A percentile compares a stretch with the other conserved stretches of the same genome.
phyloP scores from a whole-genome alignment of 2,797 vertebrate genomes.

The Peromyscus nudipes region DNA sequence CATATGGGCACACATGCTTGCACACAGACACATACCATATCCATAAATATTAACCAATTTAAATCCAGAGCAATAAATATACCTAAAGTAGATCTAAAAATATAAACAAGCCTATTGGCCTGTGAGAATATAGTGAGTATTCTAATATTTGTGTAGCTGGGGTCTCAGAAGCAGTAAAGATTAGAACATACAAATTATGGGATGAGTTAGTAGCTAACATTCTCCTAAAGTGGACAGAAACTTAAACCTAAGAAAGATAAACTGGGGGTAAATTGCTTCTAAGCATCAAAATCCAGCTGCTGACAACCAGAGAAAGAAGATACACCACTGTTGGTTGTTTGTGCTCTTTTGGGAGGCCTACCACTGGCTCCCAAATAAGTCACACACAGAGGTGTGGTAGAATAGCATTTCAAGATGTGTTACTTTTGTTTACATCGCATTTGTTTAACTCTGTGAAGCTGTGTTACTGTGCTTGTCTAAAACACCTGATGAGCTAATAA shows the following conservation, averaged over 20 bases:
- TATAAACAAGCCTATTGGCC: background rate
- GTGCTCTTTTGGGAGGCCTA: too few species aligned
- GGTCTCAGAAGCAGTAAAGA: background rate
- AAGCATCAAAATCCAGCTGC: background rate
- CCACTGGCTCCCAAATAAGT: too few species aligned
- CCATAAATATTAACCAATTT: background rate
- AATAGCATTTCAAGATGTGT: too few species aligned
- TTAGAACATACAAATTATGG: background rate
- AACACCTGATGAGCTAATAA: too few species aligned
- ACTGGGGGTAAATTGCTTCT: background rate
- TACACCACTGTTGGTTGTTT: too few species aligned
- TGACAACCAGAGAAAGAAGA: background rate
- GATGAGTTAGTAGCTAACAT: background rate
- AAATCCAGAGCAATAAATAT: background rate
- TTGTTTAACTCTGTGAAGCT: too few species aligned
- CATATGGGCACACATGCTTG: too few species aligned
- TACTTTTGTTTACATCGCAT: too few species aligned
- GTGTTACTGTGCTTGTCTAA: too few species aligned
- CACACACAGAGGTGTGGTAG: too few species aligned
- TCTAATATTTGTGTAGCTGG: background rate
- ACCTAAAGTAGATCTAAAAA: background rate
- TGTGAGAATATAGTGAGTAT: background rate
- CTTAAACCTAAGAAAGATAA: background rate
- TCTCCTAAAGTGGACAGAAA: background rate
- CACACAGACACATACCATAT: background rate